Conservation (phyloP, 2,888 invertebrate genomes). For the Andrena haemorrhoa region DNA sequence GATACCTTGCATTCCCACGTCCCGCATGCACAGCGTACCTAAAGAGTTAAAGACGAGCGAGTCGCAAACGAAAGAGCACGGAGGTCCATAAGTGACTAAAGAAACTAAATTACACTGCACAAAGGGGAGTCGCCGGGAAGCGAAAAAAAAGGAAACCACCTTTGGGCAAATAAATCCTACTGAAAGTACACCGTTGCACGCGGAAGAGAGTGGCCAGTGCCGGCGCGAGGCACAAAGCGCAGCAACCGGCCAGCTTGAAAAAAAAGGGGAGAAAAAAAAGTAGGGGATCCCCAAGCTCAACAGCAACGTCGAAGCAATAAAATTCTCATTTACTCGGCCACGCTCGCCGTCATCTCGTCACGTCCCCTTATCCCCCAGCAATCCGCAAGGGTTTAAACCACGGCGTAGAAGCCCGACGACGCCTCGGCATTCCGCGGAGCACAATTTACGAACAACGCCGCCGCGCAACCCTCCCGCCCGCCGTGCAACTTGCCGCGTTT, state of each 20-base stretch:
- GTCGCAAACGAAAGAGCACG: background rate
- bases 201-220: background rate
- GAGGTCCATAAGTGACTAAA: too few relatives aligned
- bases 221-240: background rate
- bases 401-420: slow-evolving; percentile 44
- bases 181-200: too few relatives aligned
- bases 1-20: too few relatives aligned
- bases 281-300: background rate
- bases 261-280: background rate
- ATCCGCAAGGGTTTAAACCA: slow-evolving; percentile 58
- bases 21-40: too few relatives aligned
- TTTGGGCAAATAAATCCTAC: too few relatives aligned
- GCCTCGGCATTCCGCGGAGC: slow-evolving; percentile 45
- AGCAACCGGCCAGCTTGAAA: background rate
- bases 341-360: slow-evolving; percentile 31
- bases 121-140: too few relatives aligned
- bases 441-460: slow-evolving; percentile 53
- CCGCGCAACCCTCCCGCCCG: background rate
- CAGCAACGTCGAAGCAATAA: slow-evolving; percentile 25
- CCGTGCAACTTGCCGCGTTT: slow-evolving; percentile 28
- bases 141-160: too few relatives aligned
- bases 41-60: too few relatives aligned
- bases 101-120: too few relatives aligned
- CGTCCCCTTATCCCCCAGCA: slow-evolving; percentile 42
- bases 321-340: slow-evolving; percentile 34